phyloP scores from a whole-genome alignment of 1,140 invertebrate genomes.

The Callitettix versicolor region DNA sequence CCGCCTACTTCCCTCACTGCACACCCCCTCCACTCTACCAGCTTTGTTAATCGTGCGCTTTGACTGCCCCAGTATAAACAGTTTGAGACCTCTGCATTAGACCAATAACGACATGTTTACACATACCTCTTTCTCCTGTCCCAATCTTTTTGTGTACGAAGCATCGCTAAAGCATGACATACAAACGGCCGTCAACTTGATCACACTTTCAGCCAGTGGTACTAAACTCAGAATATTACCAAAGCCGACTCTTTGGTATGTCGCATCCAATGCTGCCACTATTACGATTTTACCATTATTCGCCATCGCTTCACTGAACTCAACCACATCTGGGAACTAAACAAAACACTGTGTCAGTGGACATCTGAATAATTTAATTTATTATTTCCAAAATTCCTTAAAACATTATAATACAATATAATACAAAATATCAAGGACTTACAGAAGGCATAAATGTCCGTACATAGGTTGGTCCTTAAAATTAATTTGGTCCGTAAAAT shows the following conservation, averaged over 20 bases:
- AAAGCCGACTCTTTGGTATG: conserved; percentile 47
- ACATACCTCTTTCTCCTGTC: conserved; percentile 38
- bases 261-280: conserved; percentile 52
- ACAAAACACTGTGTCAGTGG: neutral
- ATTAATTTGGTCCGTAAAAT: no score
- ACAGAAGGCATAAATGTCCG: no score
- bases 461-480: no score
- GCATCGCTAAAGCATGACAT: conserved; percentile 47
- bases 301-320: conserved; percentile 46
- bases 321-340: conserved; percentile 42
- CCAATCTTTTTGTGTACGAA: conserved; percentile 46
- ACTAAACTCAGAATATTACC: conserved; percentile 47
- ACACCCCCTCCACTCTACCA: no score
- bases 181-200: conserved; percentile 51
- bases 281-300: conserved; percentile 50
- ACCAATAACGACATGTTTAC: neutral
- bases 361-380: no score
- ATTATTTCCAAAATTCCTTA: no score
- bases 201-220: conserved; percentile 51
- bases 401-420: no score
- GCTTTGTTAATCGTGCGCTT: no score
- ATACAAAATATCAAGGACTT: no score
- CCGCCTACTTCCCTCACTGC: no score
- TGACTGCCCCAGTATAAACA: no score
- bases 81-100: no score